A percentile compares a stretch with the other conserved stretches of the same genome.
Evolutionary conservation across 2,113 vertebrate genomes (phyloP).

Genomic region (Eira barbara): DNA sequence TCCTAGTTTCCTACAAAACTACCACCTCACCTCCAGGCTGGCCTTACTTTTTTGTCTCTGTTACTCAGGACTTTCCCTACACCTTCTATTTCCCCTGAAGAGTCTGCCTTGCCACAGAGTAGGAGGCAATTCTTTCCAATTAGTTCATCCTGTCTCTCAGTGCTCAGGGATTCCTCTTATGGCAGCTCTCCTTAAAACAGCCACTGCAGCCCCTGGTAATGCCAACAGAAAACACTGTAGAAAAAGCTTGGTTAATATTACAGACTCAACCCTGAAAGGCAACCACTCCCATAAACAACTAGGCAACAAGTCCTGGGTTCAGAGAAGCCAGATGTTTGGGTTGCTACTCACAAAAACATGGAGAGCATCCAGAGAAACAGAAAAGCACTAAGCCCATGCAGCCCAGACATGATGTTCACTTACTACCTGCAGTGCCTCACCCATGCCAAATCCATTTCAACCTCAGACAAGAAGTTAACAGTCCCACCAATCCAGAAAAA

Average conservation of each 20-base stretch:
- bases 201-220: background rate
- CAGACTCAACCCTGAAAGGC: slow-evolving; percentile 15
- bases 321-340: slow-evolving; percentile 49
- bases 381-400: background rate
- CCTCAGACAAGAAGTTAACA: slow-evolving; percentile 47
- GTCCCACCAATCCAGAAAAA: slow-evolving; percentile 25
- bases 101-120: background rate
- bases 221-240: slow-evolving; percentile 34
- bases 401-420: background rate
- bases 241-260: background rate
- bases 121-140: slow-evolving; percentile 48
- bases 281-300: slow-evolving; percentile 30
- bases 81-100: background rate
- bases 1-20: background rate
- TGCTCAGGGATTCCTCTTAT: slow-evolving; percentile 36
- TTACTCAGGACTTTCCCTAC: background rate
- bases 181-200: slow-evolving; percentile 30
- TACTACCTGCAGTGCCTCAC: slow-evolving; percentile 43
- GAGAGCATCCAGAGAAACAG: background rate
- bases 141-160: slow-evolving; percentile 11
- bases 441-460: slow-evolving; percentile 48
- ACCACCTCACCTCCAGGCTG: background rate
- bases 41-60: background rate
- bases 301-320: slow-evolving; percentile 24
- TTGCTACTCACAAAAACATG: slow-evolving; percentile 44